Evolutionary conservation across 2,797 vertebrate species (phyloP), one percentile per base, ranked within the genome.

Genomic region (Anguilla pacifica): DNA sequence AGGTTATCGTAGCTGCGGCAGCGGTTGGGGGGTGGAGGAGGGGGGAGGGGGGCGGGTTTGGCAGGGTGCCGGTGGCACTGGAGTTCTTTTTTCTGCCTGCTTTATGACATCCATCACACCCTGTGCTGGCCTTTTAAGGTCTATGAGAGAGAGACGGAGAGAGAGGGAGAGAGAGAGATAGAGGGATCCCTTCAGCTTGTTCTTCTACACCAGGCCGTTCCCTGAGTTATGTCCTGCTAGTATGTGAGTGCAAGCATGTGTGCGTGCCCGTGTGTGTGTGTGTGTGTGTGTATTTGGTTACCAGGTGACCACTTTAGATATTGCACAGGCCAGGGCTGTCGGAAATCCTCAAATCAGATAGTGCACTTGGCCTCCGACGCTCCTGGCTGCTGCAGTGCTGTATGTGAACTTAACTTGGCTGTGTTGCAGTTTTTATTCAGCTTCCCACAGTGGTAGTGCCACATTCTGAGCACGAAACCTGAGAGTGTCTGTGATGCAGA

Each of bases 31-130:
- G 64, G 5, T n/a, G 64, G 64, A 22, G 13, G 3, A 4, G 49
- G 2, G 59, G 61, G 61, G 61, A 5, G 70, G 0, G 9, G 70
- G 70, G 70, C 28, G 31, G n/a, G 11, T 13, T 11, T 74, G 43
- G 17, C 43, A 86, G 17, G 39, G 85, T 72, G 43, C 85, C 70
- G 46, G 46, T 31, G 64, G 85, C 11, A 43, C 31, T 72, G 64
- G 15, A 70, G 46, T 7, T 25, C 22, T 35, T 15, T 31, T 11
- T 31, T 31, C 35, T 59, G 15, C n/a, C 11, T 61, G 57, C 61
- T 64, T 85, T 59, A 28, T 51, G 28, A 64, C 64, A 72, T 86
- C 39, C 55, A 86, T 86, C 67, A 86, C 46, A n/a, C 64, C 55
- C 15, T 59, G 11, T 11, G 3, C 57, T 22, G 53, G 22, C 84